phyloP scores from a whole-genome alignment of 2,113 vertebrate genomes.

The Echinops telfairi region DNA sequence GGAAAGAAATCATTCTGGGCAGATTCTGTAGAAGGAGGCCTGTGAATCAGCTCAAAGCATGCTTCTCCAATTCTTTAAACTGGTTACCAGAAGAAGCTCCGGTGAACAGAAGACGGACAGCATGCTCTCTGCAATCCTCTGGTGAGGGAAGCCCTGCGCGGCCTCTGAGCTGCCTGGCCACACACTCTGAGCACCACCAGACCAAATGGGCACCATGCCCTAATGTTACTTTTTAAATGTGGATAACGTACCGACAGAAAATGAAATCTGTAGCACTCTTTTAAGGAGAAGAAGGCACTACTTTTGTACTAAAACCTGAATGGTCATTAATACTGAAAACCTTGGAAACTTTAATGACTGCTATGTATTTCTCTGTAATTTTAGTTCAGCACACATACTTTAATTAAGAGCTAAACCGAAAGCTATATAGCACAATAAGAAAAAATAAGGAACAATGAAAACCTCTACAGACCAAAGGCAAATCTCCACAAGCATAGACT shows the following conservation, averaged over 20 bases:
- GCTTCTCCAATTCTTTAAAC: no score
- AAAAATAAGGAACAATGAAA: background rate
- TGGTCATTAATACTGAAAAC: constrained; percentile 18
- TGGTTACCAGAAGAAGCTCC: no score
- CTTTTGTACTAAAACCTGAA: constrained; percentile 32
- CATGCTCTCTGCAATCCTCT: no score
- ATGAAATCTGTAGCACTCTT: background rate
- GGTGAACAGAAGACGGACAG: no score
- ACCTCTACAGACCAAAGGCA: background rate
- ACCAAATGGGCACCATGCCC: no score
- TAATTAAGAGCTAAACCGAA: constrained; percentile 35
- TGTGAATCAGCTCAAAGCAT: no score
- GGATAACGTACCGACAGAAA: constrained; percentile 24
- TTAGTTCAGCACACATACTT: constrained; percentile 3
- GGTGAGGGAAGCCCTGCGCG: no score
- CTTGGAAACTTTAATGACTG: background rate
- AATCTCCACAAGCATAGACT: background rate
- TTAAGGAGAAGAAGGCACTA: constrained; percentile 10
- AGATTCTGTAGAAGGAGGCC: no score
- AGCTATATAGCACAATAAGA: background rate
- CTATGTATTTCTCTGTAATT: background rate
- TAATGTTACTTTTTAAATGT: background rate
- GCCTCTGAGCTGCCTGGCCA: no score
- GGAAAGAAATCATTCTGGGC: no score
- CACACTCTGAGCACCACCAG: no score